These are phyloP conservation scores for Orthosia gothica DNA, from an alignment of 2,888 invertebrate genomes.

Conservation along the genomic window DNA sequence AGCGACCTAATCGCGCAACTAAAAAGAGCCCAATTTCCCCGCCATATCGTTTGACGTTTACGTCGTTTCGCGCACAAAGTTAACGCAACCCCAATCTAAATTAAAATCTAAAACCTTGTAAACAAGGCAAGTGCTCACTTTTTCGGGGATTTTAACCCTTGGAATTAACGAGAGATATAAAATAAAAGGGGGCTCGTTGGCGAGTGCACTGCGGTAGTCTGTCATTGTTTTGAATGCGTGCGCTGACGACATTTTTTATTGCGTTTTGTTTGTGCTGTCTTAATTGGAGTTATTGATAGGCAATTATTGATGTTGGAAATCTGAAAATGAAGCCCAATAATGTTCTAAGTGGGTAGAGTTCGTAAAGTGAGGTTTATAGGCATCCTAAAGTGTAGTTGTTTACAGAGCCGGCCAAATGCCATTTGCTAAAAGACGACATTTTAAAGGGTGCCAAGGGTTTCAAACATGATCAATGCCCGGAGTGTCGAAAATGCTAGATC, in stretches of 20 bases:
- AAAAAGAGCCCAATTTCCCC: conserved; percentile 76
- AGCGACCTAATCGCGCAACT: conserved; percentile 70
- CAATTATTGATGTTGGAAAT: not conserved
- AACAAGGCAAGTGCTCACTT: conserved; percentile 92
- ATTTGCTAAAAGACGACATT: no score
- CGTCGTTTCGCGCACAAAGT: conserved; percentile 75
- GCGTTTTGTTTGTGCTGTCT: conserved; percentile 31
- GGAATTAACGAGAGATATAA: conserved; percentile 90
- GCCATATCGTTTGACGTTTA: conserved; percentile 76
- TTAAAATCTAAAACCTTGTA: conserved; percentile 92
- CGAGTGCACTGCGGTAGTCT: conserved; percentile 78
- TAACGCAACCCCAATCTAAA: conserved; percentile 90
- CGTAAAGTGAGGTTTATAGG: no score
- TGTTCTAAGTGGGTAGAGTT: not conserved
- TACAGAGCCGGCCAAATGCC: no score
- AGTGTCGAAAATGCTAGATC: no score
- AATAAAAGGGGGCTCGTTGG: conserved; percentile 79
- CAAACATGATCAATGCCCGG: no score
- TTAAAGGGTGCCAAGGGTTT: no score
- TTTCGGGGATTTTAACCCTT: conserved; percentile 92
- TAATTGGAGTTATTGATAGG: conserved; percentile 8
- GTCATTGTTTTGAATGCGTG: conserved; percentile 72
- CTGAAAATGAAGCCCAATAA: not conserved
- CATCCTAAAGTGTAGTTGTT: not conserved
- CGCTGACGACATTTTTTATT: conserved; percentile 61